A percentile compares a stretch with the other conserved stretches of the same genome.
phyloP scores from a whole-genome alignment of 2,888 invertebrate genomes.

The Platycnemis pennipes region DNA sequence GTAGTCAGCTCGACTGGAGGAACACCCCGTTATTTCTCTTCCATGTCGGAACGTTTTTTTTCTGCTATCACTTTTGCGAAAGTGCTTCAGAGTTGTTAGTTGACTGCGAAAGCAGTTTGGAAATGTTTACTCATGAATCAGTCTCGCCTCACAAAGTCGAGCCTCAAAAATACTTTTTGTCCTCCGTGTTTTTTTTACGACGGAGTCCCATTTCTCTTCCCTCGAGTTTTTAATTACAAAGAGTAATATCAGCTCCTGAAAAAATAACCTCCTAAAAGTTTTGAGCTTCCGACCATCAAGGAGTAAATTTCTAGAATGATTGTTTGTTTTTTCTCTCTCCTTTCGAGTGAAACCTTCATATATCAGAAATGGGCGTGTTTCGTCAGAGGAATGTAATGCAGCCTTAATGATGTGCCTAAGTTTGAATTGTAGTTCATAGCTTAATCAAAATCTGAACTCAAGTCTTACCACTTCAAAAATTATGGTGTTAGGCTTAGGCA shows the following conservation, averaged over 20 bases:
- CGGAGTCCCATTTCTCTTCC: background rate
- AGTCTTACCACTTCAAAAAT: too few species aligned
- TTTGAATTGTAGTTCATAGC: too few species aligned
- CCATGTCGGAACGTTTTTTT: background rate
- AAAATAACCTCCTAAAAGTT: background rate
- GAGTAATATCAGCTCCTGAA: background rate
- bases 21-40: background rate
- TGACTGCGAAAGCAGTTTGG: background rate
- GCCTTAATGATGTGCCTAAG: too few species aligned
- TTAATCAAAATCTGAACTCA: too few species aligned
- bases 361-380: too few species aligned
- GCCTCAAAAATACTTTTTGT: background rate
- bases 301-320: background rate
- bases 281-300: background rate
- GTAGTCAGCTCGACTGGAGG: background rate
- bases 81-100: background rate
- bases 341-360: background rate
- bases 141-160: background rate
- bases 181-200: background rate
- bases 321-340: background rate
- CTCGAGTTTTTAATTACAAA: background rate
- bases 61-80: background rate
- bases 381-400: too few species aligned
- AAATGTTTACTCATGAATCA: constrained; percentile 3
- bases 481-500: too few species aligned